Evolutionary conservation across 2,888 invertebrate species (phyloP).

Genomic region (Luperina testacea): DNA sequence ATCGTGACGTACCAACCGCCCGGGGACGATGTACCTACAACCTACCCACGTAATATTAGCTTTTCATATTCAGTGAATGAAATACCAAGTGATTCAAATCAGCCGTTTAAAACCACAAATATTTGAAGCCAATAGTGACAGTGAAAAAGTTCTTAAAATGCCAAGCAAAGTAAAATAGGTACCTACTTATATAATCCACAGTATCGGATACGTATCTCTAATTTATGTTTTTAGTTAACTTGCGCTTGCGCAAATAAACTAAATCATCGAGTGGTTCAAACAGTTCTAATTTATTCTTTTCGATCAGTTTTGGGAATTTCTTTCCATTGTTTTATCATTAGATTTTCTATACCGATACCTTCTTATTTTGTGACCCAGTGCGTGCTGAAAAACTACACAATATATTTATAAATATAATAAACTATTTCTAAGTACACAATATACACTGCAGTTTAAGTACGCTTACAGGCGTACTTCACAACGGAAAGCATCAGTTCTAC

Average conservation of each 20-base stretch:
- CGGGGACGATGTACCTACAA: background rate
- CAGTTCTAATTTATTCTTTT: background rate
- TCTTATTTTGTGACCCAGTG: background rate
- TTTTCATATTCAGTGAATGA: background rate
- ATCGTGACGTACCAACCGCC: too few species aligned
- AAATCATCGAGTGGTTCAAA: background rate
- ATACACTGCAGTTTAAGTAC: background rate
- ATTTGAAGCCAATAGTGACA: conserved; percentile 1
- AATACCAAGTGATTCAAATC: background rate
- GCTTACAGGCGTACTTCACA: background rate
- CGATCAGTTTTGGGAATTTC: background rate
- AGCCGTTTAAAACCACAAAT: background rate
- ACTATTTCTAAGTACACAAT: background rate
- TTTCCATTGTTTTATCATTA: background rate
- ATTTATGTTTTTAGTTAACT: too few species aligned
- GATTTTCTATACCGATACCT: background rate
- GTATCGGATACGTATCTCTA: too few species aligned
- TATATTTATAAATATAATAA: conserved; percentile 3
- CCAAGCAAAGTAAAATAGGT: background rate
- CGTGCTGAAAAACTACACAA: background rate
- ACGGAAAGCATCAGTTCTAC: background rate
- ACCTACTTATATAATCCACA: background rate
- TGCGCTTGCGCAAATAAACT: background rate
- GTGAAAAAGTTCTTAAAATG: background rate
- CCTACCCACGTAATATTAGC: background rate